A percentile compares a stretch with the other conserved stretches of the same genome.
These are phyloP conservation scores for Pheosia tremula DNA, from an alignment of 2,888 invertebrate genomes.

Conservation along the genomic window DNA sequence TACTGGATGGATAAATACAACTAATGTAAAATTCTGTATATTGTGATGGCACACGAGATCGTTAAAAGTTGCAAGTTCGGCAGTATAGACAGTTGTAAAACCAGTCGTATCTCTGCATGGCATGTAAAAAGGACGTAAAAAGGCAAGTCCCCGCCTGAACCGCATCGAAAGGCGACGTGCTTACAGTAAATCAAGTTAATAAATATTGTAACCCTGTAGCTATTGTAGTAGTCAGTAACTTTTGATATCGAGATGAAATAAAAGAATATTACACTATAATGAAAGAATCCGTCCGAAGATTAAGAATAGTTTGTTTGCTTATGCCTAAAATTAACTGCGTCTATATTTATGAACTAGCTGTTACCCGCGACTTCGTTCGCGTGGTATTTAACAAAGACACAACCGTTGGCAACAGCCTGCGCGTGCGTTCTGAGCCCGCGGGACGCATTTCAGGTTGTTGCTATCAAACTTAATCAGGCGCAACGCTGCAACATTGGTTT, in stretches of 20 bases:
- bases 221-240: slow-evolving; percentile 12
- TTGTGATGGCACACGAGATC: not conserved
- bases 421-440: no score
- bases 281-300: no score
- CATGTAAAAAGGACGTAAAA: slow-evolving; percentile 1
- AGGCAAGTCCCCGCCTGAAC: not conserved
- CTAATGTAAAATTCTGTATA: not conserved
- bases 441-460: no score
- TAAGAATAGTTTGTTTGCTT: no score
- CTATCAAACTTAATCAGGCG: no score
- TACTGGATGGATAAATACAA: not conserved
- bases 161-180: slow-evolving; percentile 40
- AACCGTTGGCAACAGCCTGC: no score
- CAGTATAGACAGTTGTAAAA: slow-evolving; percentile 1
- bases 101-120: not conserved
- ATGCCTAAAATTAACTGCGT: no score
- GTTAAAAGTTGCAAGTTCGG: not conserved
- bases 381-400: no score
- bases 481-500: no score
- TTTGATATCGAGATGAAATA: not conserved
- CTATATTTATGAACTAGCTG: no score
- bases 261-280: no score
- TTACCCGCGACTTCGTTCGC: no score
- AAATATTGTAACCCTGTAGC: slow-evolving; percentile 21
- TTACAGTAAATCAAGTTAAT: slow-evolving; percentile 54